Percentiles rank a stretch among this genome's conserved stretches.
These are phyloP conservation scores for Acrobeloides nanus DNA, from an alignment of 2,888 invertebrate species.

Conservation along the genomic window DNA sequence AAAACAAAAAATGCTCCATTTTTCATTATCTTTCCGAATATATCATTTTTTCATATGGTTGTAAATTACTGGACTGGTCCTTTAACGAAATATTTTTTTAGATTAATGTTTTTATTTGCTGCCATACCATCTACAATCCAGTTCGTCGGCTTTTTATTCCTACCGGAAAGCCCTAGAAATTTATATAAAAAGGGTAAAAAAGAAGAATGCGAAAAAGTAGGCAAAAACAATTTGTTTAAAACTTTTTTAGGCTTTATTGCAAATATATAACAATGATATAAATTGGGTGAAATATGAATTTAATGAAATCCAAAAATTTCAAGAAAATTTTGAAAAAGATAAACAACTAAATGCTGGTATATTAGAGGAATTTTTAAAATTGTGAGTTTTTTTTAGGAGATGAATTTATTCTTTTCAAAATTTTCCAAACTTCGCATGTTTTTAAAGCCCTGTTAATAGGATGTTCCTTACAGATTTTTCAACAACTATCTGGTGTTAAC, in stretches of 20 bases:
- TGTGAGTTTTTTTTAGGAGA: too few relatives aligned
- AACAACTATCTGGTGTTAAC: slow-evolving; percentile 61
- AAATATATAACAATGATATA: slow-evolving; percentile 37
- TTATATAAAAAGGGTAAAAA: slow-evolving; percentile 27
- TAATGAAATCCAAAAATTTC: slow-evolving; percentile 37
- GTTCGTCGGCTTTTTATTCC: slow-evolving; percentile 59
- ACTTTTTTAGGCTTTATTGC: slow-evolving; percentile 11
- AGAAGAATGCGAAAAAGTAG: slow-evolving; percentile 28
- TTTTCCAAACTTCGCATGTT: too few relatives aligned
- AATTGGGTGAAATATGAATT: slow-evolving; percentile 45
- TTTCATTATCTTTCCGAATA: too few relatives aligned
- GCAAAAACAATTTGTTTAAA: too few relatives aligned
- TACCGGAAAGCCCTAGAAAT: slow-evolving; percentile 60
- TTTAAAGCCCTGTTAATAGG: slow-evolving; percentile 58
- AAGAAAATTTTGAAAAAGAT: too few relatives aligned
- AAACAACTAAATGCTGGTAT: too few relatives aligned
- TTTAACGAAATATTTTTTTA: too few relatives aligned
- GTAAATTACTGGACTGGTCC: too few relatives aligned
- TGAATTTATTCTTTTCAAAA: too few relatives aligned
- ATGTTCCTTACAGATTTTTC: slow-evolving; percentile 59
- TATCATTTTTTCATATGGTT: too few relatives aligned
- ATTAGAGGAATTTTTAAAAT: too few relatives aligned
- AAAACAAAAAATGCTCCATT: too few relatives aligned
- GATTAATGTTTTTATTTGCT: slow-evolving; percentile 60
- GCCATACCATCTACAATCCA: slow-evolving; percentile 59